Evolutionary conservation across 2,888 invertebrate genomes (phyloP).

Genomic region (Pelosia muscerda): DNA sequence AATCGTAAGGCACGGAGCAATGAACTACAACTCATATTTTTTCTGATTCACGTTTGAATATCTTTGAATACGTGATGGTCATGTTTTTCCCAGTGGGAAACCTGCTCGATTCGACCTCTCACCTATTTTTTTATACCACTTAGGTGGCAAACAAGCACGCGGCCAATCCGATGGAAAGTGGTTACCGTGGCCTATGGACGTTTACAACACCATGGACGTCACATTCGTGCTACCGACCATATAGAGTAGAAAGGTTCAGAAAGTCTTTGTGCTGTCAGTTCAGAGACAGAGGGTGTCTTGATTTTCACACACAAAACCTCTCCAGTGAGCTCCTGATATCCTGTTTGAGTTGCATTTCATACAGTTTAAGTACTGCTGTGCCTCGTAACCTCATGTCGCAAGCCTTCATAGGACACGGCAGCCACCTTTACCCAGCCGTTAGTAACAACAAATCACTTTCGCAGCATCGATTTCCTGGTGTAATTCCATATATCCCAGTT

Average conservation of each 20-base stretch:
- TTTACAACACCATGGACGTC: too few relatives aligned
- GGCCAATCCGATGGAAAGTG: too few relatives aligned
- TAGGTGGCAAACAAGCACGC: too few relatives aligned
- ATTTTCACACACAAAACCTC: too few relatives aligned
- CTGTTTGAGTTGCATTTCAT: not conserved
- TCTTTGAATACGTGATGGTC: not conserved
- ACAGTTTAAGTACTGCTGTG: not conserved
- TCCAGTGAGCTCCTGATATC: not conserved
- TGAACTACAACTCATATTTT: not conserved
- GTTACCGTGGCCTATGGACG: too few relatives aligned
- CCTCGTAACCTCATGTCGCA: not conserved
- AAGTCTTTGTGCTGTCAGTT: too few relatives aligned
- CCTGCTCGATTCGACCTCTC: not conserved
- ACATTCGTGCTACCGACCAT: too few relatives aligned
- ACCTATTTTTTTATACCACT: not conserved
- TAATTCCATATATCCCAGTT: not conserved
- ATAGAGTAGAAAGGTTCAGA: too few relatives aligned
- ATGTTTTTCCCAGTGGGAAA: not conserved
- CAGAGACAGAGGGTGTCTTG: too few relatives aligned
- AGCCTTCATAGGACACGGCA: not conserved
- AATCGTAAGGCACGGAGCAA: not conserved
- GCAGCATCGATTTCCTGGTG: not conserved
- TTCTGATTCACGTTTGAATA: not conserved
- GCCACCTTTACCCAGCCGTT: too few relatives aligned
- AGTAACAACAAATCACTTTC: not conserved